Evolutionary conservation across 2,888 invertebrate genomes (phyloP).

Genomic region (Ypsolopha sequella): DNA sequence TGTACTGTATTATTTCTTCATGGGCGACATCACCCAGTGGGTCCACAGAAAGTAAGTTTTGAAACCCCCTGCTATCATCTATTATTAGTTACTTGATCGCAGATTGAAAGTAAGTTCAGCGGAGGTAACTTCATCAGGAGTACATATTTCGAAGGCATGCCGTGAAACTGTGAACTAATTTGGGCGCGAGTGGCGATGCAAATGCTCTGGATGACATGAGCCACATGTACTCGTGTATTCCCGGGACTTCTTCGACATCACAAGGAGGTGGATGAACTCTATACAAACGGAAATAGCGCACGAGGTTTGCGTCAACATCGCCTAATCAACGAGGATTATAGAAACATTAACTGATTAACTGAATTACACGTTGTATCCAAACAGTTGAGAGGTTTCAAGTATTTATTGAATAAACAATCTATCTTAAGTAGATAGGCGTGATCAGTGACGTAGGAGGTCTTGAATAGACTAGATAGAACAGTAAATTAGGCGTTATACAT

Average conservation of each 20-base stretch:
- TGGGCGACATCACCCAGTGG: constrained; percentile 4
- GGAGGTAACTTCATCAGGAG: no score
- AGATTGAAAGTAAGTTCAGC: no score
- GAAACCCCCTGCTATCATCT: constrained; percentile 1
- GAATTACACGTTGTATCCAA: no score
- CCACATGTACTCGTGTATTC: neutral
- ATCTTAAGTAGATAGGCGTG: neutral
- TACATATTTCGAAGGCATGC: neutral
- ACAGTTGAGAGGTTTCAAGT: neutral
- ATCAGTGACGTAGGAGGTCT: constrained; percentile 1
- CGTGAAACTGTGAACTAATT: neutral
- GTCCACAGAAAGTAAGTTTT: constrained; percentile 1
- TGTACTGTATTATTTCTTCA: constrained; percentile 1
- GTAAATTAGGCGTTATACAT: constrained; percentile 56
- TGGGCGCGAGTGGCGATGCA: neutral
- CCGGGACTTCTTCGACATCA: neutral
- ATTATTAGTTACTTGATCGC: neutral
- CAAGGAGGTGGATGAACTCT: constrained; percentile 49
- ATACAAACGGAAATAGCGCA: constrained; percentile 43
- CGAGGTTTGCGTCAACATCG: neutral
- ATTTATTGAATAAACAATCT: neutral
- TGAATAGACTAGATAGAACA: constrained; percentile 50
- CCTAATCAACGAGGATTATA: neutral
- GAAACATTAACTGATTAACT: neutral
- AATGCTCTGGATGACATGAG: neutral